Conservation (phyloP, 2,888 invertebrate species). For the Mesochorus sp. region DNA sequence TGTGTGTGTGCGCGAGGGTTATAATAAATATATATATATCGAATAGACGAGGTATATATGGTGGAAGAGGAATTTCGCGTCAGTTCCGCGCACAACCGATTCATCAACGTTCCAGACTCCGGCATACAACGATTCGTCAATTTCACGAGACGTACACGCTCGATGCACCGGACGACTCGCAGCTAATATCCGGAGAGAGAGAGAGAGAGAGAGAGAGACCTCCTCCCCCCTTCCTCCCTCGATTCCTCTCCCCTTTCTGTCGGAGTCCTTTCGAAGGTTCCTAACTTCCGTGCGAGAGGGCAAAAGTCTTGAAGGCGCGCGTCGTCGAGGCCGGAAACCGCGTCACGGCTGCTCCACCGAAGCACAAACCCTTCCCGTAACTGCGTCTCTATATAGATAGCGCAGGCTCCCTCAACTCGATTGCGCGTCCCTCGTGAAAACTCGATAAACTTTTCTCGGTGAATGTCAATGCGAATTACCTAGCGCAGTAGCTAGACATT, state of each 20-base stretch:
- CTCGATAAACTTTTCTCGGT: conserved; percentile 55
- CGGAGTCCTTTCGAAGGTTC: conserved; percentile 51
- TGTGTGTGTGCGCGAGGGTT: no score
- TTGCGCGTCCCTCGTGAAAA: conserved; percentile 32
- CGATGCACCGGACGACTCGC: conserved; percentile 68
- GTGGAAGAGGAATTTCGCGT: conserved; percentile 42
- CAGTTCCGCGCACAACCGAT: conserved; percentile 61
- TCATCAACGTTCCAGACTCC: conserved; percentile 70
- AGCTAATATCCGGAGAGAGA: conserved; percentile 69
- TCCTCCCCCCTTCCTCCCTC: neutral
- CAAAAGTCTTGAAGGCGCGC: conserved; percentile 50
- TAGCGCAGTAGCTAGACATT: conserved; percentile 4
- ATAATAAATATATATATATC: neutral
- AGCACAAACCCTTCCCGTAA: conserved; percentile 18
- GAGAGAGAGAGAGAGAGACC: no score
- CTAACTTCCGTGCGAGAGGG: conserved; percentile 44
- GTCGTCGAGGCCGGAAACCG: conserved; percentile 51
- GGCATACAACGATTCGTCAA: conserved; percentile 72
- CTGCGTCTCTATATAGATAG: conserved; percentile 11
- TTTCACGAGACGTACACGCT: conserved; percentile 67
- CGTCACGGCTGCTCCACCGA: conserved; percentile 40
- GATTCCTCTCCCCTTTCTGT: neutral
- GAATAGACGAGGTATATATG: no score
- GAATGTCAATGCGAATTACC: conserved; percentile 55
- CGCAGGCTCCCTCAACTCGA: neutral